Base-by-base conservation (phyloP, 2,888 invertebrate species). In the Carabus problematicus region DNA sequence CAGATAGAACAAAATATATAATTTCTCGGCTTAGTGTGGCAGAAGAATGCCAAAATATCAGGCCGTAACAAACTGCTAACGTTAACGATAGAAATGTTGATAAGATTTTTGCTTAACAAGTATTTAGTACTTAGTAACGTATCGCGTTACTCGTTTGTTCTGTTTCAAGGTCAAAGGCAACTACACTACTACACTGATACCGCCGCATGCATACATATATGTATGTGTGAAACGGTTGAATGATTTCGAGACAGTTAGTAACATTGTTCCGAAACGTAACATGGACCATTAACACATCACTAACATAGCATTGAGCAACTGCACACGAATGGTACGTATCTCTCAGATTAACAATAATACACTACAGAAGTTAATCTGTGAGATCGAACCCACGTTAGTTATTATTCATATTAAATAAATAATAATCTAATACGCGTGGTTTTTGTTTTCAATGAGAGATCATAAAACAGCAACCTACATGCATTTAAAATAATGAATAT, bases 111-210 rank as follows among this genome's bases (percentile, higher is more conserved):
- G 29, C 29, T 6, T 29, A 29, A 29, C 29, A 29, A 29, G 29
- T 29, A 29, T 29, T 29, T 29, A 29, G 2, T 29, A 29, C 6
- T 29, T 29, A 29, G 29, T 29, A 29, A 29, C 29, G 29, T 29
- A 29, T 29, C 61, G 40, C 61, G 11, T 39, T 47, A 39, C 61
- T 61, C 49, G 40, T 56, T 39, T 56, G 18, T 56, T 12, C n/a
- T 41, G 41, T 61, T 61, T 61, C 61, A 61, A 61, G 61, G 61
- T 49, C 49, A 61, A 47, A 61, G 61, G 40, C 49, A 29, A 29
- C 29, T 29, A 29, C 6, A 29, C 61, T 47, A 12, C 45, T 39
- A 14, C 42, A 11, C 16, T 59, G 29, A 2, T 29, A 29, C 29
- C 29, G 6, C 29, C 2, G 29, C 6, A 29, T 29, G 45, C 6